Evolutionary conservation across 2,888 invertebrate genomes (phyloP).

Genomic region (Arge pagana): DNA sequence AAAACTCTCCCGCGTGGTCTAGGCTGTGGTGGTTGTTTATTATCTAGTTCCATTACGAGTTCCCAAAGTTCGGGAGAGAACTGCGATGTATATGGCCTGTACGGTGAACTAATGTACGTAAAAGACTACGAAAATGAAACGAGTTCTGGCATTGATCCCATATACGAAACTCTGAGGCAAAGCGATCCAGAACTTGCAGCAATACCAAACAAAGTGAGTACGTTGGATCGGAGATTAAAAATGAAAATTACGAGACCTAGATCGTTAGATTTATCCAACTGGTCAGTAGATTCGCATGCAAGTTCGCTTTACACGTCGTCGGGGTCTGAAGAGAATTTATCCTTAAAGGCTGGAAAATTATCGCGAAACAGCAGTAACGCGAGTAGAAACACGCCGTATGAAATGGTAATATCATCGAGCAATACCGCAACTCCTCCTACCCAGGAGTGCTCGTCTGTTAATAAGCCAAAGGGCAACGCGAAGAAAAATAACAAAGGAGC

Average conservation of each 20-base stretch:
- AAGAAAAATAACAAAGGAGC: conserved; percentile 50
- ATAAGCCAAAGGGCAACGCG: conserved; percentile 43
- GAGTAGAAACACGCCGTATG: conserved; percentile 65
- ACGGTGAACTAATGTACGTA: conserved; percentile 87
- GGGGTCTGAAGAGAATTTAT: conserved; percentile 85
- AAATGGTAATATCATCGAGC: conserved; percentile 40
- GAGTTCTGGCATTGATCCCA: conserved; percentile 71
- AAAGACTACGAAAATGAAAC: conserved; percentile 84
- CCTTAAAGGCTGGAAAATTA: conserved; percentile 66
- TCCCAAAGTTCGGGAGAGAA: conserved; percentile 67
- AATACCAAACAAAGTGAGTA: conserved; percentile 81
- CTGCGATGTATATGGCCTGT: conserved; percentile 88
- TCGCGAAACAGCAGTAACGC: conserved; percentile 78
- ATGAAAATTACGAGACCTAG: conserved; percentile 83
- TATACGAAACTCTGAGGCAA: conserved; percentile 76
- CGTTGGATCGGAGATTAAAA: conserved; percentile 76
- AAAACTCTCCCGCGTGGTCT: conserved; percentile 80
- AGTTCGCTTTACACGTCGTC: conserved; percentile 82
- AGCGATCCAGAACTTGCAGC: conserved; percentile 86
- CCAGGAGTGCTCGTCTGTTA: conserved; percentile 34
- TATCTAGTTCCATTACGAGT: conserved; percentile 63
- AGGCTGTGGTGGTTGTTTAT: conserved; percentile 64
- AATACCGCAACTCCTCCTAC: conserved; percentile 29
- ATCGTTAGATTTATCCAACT: conserved; percentile 82
- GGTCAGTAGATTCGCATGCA: conserved; percentile 85